phyloP scores from a whole-genome alignment of 2,888 invertebrate species.

The Drosophila paranaensis region DNA sequence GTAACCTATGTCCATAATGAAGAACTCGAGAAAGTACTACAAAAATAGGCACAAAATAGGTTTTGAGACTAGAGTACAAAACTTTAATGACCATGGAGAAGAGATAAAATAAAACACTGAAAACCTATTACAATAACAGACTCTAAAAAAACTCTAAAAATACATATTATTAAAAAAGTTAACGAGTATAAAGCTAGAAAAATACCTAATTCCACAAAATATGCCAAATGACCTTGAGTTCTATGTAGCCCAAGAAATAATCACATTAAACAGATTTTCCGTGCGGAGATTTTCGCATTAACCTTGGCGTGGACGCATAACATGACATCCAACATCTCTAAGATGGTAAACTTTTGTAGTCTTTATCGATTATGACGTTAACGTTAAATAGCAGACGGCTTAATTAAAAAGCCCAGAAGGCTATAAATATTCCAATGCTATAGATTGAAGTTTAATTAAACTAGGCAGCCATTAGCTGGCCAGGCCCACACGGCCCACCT shows the following conservation, averaged over 20 bases:
- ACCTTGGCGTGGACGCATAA: constrained; percentile 1
- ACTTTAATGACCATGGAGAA: neutral
- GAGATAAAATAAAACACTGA: neutral
- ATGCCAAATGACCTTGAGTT: neutral
- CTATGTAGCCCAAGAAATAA: too few species aligned
- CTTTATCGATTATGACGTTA: constrained; percentile 21
- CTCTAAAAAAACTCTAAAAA: neutral
- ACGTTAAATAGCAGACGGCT: constrained; percentile 25
- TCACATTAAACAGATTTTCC: neutral
- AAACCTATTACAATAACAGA: neutral
- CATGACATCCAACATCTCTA: constrained; percentile 4
- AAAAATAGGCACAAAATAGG: neutral
- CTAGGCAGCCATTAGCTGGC: constrained; percentile 36
- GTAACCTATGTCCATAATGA: too few species aligned
- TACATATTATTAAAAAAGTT: neutral
- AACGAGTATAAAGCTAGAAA: neutral
- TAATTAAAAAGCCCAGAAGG: constrained; percentile 56
- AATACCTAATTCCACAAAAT: neutral
- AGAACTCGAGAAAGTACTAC: neutral
- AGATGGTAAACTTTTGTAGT: constrained; percentile 8
- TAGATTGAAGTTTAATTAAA: constrained; percentile 77
- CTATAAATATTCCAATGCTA: constrained; percentile 71
- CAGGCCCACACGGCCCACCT: constrained; percentile 8
- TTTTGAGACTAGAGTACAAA: neutral
- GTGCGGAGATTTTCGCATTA: neutral